Evolutionary conservation across 2,888 invertebrate species (phyloP), one percentile per base, ranked within the genome.

Genomic region (Monochamus alternatus): DNA sequence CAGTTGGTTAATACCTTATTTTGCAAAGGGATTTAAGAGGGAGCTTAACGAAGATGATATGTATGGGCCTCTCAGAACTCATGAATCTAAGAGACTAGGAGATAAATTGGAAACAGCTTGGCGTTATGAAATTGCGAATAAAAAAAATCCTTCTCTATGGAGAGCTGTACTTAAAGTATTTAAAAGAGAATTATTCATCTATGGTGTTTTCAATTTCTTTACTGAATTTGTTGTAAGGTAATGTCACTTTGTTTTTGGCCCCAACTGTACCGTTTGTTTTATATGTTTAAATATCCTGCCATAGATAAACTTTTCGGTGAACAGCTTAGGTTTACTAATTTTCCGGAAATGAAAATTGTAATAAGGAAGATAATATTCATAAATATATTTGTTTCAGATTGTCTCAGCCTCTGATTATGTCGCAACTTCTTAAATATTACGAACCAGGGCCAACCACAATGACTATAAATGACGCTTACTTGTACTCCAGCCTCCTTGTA

Each of bases 401-500:
- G 64, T 72, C 69, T 8, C 84, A 84, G 72, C 85, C 85, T 1
- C 55, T 85, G 32, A 74, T 81, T 22, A 71, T 86, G 7, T 75
- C 83, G 32, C 75, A 90, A 84, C 82, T 94, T 75, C 91, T 94
- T 76, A 89, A 91, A 72, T 93, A 90, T 87, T 94, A 92, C 88
- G 90, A 90, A 4, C 89, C 90, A 0, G 88, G 78, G 86, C 88
- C 86, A 88, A 90, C 86, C 79, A 84, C 75, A 67, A 85, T 80
- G 67, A 82, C 68, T 32, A 82, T 89, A 66, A 85, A 90, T 3
- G 91, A 94, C 38, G 96, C 97, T 0, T 96, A 95, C 86, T 87
- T 94, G 66, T 96, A 95, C 87, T 95, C 96, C 0, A 91, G 90
- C 0, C 93, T 93, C 3, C 93, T 96, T 43, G 92, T 95, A 9